These are phyloP conservation scores for Oryzaephilus surinamensis DNA, from an alignment of 1,140 invertebrate genomes.

Conservation along the genomic window DNA sequence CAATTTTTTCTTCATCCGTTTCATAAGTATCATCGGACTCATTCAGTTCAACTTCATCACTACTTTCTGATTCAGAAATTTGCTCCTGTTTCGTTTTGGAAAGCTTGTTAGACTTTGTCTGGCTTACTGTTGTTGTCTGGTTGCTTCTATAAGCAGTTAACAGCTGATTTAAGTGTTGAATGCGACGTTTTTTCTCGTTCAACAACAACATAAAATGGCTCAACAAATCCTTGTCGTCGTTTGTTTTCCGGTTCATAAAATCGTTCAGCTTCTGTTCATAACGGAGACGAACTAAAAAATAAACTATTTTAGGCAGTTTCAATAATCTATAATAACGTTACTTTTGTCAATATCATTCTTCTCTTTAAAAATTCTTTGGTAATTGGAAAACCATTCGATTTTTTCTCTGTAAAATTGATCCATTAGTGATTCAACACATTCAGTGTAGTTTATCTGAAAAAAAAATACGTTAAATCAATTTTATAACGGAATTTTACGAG, in stretches of 20 bases:
- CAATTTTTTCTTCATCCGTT: no score
- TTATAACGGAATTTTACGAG: not conserved
- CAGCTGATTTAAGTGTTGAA: slow-evolving; percentile 22
- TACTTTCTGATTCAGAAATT: no score
- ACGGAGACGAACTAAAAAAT: slow-evolving; percentile 9
- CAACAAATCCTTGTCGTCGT: slow-evolving; percentile 15
- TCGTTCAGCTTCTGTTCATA: slow-evolving; percentile 15
- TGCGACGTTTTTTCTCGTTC: slow-evolving; percentile 24
- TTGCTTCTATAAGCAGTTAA: no score
- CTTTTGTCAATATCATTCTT: not conserved
- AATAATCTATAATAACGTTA: not conserved
- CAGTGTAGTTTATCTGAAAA: not conserved
- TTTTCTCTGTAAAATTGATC: not conserved
- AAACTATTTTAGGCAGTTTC: not conserved
- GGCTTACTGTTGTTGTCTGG: no score
- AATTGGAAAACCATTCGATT: not conserved
- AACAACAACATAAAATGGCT: slow-evolving; percentile 17
- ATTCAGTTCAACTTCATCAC: no score
- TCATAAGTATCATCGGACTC: no score
- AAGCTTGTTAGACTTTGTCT: no score
- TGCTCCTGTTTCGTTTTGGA: no score
- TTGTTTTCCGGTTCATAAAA: slow-evolving; percentile 16
- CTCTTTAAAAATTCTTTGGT: not conserved
- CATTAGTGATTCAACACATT: not conserved
- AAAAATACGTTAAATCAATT: not conserved